Base-by-base conservation (phyloP, 2,113 vertebrate genomes). In the Lycaon pictus region DNA sequence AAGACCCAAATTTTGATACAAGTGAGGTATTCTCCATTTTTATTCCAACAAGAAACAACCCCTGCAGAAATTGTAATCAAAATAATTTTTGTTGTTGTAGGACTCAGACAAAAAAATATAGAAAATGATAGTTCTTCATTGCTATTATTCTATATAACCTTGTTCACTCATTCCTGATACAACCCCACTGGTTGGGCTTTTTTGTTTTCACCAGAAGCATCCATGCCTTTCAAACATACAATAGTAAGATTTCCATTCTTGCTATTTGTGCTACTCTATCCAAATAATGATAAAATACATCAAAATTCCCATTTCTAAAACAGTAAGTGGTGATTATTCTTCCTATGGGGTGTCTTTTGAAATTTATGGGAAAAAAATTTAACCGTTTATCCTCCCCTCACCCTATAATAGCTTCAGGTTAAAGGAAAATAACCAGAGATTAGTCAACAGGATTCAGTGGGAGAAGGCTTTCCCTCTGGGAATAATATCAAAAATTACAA, bases 401-500 rank as follows among this genome's bases (percentile, higher is more conserved):
- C 19, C 32, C 8, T 6, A 0, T 60, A 84, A 76, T 37, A 76
- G 16, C 51, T 85, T 55, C 51, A 62, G 74, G 29, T 77, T 67
- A 60, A 91, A 91, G 19, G 74, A 93, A 96, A 56, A 94, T 3
- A 37, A 43, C 12, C 5, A 67, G 65, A 35, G 22, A 72, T 72
- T 17, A 65, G 48, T 95, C 43, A 84, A 67, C 5, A 60, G 32
- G 35, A n/a, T 79, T 53, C 12, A 27, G 0, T 5, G 19, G 3
- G 48, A 12, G 35, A 76, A 92, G 29, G 23, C 5, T 17, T 85
- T 96, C 5, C 1, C 15, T 16, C n/a, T 60, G 63, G 86, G 62
- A 96, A 95, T 96, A 94, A 91, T 32, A 87, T 37, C 89, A 96
- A 74, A 3, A 12, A 62, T 80, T 76, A 93, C 5, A 84, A 96